Percentiles rank a stretch among this genome's conserved stretches.
Conservation (phyloP, 2,113 vertebrate genomes). For the Strigops habroptila region DNA sequence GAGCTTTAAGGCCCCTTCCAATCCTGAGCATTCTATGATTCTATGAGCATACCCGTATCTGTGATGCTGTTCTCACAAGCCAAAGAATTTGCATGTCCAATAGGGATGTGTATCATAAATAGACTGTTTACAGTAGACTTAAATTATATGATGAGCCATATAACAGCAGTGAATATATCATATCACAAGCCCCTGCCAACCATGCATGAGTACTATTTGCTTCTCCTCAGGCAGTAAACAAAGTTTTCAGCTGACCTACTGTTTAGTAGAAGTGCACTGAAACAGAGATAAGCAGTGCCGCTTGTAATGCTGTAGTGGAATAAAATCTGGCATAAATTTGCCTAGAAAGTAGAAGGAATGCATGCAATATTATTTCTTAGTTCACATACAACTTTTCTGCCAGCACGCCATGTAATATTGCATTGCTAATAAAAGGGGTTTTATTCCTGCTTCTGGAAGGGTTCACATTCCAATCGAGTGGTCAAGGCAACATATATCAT, state of each 20-base stretch:
- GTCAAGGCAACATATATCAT: neutral
- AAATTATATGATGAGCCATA: constrained; percentile 42
- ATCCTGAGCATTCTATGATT: neutral
- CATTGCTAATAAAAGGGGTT: neutral
- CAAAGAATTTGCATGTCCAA: constrained; percentile 40
- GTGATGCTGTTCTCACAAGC: constrained; percentile 16
- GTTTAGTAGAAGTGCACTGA: constrained; percentile 47
- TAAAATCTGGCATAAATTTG: constrained; percentile 59
- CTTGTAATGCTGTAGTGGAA: neutral
- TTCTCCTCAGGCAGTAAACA: constrained; percentile 36
- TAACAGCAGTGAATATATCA: constrained; percentile 34
- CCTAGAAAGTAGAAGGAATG: constrained; percentile 56
- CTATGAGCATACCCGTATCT: neutral
- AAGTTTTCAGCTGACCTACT: constrained; percentile 61
- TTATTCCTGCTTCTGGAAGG: neutral
- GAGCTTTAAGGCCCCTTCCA: neutral
- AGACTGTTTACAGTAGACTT: constrained; percentile 49
- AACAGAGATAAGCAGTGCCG: constrained; percentile 40
- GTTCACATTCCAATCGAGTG: neutral
- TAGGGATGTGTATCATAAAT: constrained; percentile 37
- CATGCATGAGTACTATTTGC: constrained; percentile 45
- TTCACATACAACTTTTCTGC: constrained; percentile 6
- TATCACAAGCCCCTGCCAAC: constrained; percentile 19
- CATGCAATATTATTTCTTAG: constrained; percentile 54
- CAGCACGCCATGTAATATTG: neutral